These are phyloP conservation scores for Drosophila busckii DNA, from an alignment of 1,140 invertebrate genomes.

Conservation along the genomic window DNA sequence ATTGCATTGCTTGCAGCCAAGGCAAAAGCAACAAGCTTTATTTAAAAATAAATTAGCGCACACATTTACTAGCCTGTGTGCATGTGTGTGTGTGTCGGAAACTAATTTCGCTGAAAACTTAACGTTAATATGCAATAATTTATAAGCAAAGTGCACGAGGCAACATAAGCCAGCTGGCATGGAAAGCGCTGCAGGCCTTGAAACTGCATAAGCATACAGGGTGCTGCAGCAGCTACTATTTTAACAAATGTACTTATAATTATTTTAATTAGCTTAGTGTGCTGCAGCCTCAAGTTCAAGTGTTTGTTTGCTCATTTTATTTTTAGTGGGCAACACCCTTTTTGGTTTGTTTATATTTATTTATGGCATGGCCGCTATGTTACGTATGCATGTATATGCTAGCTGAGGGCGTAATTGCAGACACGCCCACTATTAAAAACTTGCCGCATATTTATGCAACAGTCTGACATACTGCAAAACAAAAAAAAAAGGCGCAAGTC, in stretches of 20 bases:
- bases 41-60: slow-evolving; percentile 15
- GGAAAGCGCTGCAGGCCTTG: slow-evolving; percentile 13
- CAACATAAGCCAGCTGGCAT: slow-evolving; percentile 17
- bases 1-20: slow-evolving; percentile 48
- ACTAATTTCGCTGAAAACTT: slow-evolving; percentile 66
- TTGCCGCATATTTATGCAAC: slow-evolving; percentile 43
- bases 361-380: slow-evolving; percentile 13
- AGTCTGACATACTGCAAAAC: slow-evolving; percentile 25
- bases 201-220: slow-evolving; percentile 13
- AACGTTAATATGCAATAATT: slow-evolving; percentile 67
- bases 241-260: too few relatives aligned
- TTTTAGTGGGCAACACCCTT: slow-evolving; percentile 23
- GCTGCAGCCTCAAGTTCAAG: too few relatives aligned
- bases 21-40: slow-evolving; percentile 4
- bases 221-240: too few relatives aligned
- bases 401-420: slow-evolving; percentile 47
- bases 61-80: slow-evolving; percentile 37
- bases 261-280: not conserved
- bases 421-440: slow-evolving; percentile 32
- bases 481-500: slow-evolving; percentile 35
- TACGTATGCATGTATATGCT: slow-evolving; percentile 9
- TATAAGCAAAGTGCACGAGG: slow-evolving; percentile 49
- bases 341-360: slow-evolving; percentile 31
- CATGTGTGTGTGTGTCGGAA: slow-evolving; percentile 4
- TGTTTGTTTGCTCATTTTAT: too few relatives aligned